Conservation (phyloP, 2,888 invertebrate genomes). For the Drosophila koepferae region DNA sequence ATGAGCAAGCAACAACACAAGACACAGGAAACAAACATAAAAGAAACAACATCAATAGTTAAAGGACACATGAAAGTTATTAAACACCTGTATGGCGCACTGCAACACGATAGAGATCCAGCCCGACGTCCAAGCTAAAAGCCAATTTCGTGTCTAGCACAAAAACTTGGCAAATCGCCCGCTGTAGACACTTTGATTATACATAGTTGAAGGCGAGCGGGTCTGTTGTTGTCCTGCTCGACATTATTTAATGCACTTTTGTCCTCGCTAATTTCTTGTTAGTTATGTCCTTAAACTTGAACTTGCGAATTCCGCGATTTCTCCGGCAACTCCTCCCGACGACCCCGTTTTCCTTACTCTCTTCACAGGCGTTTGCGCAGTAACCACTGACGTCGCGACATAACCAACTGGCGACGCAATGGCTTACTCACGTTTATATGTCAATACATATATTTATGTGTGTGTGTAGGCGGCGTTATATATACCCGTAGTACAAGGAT, state of each 20-base stretch:
- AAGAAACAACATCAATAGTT: conserved; percentile 34
- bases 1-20: conserved; percentile 27
- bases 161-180: conserved; percentile 22
- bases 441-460: conserved; percentile 16
- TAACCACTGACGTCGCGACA: conserved; percentile 63
- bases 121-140: conserved; percentile 71
- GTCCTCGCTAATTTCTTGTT: conserved; percentile 31
- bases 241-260: conserved; percentile 42
- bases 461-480: conserved; percentile 29
- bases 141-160: conserved; percentile 17
- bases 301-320: conserved; percentile 49
- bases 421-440: conserved; percentile 69
- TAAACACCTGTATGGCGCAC: conserved; percentile 85
- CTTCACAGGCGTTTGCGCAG: conserved; percentile 63
- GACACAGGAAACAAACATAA: conserved; percentile 38
- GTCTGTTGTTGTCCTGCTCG: conserved; percentile 30
- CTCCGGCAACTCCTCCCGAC: not conserved
- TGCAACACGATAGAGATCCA: conserved; percentile 80
- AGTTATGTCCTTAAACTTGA: conserved; percentile 78
- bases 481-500: conserved; percentile 63
- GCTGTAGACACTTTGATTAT: conserved; percentile 15
- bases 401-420: conserved; percentile 75
- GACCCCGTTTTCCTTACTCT: not conserved
- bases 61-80: conserved; percentile 47
- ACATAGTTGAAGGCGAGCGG: conserved; percentile 50